Evolutionary conservation across 1,140 invertebrate genomes (phyloP).

Genomic region (Doryteuthis pealeii): DNA sequence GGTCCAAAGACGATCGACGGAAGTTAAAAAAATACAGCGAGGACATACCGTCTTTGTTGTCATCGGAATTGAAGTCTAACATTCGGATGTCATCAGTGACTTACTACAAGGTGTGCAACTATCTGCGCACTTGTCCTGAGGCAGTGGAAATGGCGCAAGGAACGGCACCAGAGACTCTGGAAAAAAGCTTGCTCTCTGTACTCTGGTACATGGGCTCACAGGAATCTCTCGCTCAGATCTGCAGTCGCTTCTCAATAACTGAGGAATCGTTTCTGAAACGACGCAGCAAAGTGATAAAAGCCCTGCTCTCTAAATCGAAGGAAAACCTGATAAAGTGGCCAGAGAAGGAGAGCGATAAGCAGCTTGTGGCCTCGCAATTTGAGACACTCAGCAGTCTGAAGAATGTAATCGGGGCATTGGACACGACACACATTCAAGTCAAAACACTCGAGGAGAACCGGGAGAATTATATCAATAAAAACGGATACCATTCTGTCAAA

Average conservation of each 20-base stretch:
- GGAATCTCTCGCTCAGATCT: not conserved
- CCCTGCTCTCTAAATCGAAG: not conserved
- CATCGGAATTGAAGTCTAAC: slow-evolving; percentile 1
- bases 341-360: not conserved
- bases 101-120: not conserved
- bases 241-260: not conserved
- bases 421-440: not conserved
- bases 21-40: slow-evolving; percentile 10
- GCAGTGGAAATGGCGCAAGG: not conserved
- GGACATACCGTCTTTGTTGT: not conserved
- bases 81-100: slow-evolving; percentile 6
- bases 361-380: not conserved
- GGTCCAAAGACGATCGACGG: slow-evolving; percentile 6
- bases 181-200: not conserved
- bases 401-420: not conserved
- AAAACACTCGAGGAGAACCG: not conserved
- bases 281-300: not conserved
- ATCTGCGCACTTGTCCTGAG: not conserved
- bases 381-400: not conserved
- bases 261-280: not conserved
- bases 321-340: not conserved
- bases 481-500: slow-evolving; percentile 26
- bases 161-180: not conserved
- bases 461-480: slow-evolving; percentile 21
- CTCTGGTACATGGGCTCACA: slow-evolving; percentile 3